Conservation (phyloP, 2,113 vertebrate genomes). For the Acrocephalus arundinaceus region DNA sequence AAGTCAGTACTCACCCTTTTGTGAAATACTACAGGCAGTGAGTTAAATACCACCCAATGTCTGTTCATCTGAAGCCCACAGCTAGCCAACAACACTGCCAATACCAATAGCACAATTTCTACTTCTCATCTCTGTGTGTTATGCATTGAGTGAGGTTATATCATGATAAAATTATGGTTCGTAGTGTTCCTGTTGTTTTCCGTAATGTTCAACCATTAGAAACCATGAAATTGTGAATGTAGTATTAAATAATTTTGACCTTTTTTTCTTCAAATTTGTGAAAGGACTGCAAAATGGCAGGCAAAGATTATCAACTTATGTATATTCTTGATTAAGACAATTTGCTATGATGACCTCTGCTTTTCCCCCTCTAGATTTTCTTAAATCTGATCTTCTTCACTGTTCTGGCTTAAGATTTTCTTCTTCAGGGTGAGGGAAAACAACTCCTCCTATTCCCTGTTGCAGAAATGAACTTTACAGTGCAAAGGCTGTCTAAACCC, state of each 20-base stretch:
- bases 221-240: background rate
- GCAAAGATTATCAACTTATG: background rate
- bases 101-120: background rate
- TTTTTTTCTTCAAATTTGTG: background rate
- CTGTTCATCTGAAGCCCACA: background rate
- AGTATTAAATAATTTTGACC: background rate
- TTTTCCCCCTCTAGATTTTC: background rate
- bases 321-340: background rate
- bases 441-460: conserved; percentile 3
- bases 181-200: background rate
- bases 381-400: background rate
- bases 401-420: background rate
- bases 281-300: background rate
- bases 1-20: background rate
- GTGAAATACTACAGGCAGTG: background rate
- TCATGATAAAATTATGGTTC: background rate
- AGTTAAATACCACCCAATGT: background rate
- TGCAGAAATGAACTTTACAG: conserved; percentile 47
- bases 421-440: background rate
- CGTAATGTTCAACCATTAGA: background rate
- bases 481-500: conserved; percentile 41
- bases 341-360: background rate
- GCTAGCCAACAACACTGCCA: background rate
- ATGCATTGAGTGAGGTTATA: background rate
- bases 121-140: background rate